Evolutionary conservation across 2,888 invertebrate species (phyloP).

Genomic region (Ichneumoninae sp.): DNA sequence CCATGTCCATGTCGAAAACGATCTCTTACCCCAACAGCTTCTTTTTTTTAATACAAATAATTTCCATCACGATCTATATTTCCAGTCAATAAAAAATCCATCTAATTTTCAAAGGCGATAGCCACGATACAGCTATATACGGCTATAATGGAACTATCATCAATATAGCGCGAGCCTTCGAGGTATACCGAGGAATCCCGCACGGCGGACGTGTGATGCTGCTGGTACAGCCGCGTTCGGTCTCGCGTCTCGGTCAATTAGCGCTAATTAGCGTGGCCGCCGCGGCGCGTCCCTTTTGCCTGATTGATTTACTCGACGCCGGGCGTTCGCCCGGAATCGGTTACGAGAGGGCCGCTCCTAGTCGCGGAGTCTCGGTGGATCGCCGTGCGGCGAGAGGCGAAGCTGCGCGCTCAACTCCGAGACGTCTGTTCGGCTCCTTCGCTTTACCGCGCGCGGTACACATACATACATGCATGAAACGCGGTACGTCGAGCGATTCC

Average conservation of each 20-base stretch:
- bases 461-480: neutral
- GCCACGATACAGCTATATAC: neutral
- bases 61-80: neutral
- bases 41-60: neutral
- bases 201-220: conserved; percentile 34
- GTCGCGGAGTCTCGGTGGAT: conserved; percentile 1
- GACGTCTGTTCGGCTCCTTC: neutral
- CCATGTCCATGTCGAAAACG: neutral
- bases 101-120: neutral
- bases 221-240: conserved; percentile 29
- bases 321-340: conserved; percentile 62
- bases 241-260: conserved; percentile 74
- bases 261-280: conserved; percentile 75
- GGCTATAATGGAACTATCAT: conserved; percentile 1
- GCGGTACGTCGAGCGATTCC: conserved; percentile 1
- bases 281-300: conserved; percentile 66
- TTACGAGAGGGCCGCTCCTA: conserved; percentile 17
- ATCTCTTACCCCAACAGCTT: neutral
- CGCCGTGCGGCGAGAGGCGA: neutral
- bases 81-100: neutral
- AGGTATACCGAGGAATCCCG: conserved; percentile 6
- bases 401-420: neutral
- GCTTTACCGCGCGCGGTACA: neutral
- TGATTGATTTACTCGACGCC: conserved; percentile 77
- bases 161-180: neutral